Evolutionary conservation across 1,140 invertebrate species (phyloP).

Genomic region (Papilio helenus): DNA sequence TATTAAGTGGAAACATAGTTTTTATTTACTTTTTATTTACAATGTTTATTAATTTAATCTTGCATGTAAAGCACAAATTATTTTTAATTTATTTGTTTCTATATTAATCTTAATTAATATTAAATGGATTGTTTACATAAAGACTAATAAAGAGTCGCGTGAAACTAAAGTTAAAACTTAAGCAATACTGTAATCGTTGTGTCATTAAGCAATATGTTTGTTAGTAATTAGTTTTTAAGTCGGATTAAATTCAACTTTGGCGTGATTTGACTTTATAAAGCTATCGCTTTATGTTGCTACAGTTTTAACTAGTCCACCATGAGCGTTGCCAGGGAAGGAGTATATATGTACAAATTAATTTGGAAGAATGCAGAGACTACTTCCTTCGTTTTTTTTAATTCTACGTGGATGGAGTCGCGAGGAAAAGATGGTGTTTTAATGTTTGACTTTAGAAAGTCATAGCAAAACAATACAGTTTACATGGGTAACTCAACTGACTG

Average conservation of each 20-base stretch:
- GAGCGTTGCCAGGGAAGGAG: too few species aligned
- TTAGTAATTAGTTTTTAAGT: not conserved
- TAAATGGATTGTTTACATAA: not conserved
- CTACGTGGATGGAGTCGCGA: too few species aligned
- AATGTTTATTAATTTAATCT: slow-evolving; percentile 8
- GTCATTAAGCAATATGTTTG: not conserved
- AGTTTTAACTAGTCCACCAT: not conserved
- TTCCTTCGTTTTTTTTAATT: too few species aligned
- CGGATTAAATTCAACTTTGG: not conserved
- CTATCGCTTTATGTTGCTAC: not conserved
- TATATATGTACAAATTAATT: too few species aligned
- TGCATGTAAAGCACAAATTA: slow-evolving; percentile 15
- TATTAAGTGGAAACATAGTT: not conserved
- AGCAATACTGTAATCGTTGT: not conserved
- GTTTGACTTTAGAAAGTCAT: too few species aligned
- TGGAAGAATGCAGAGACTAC: too few species aligned
- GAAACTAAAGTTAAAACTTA: not conserved
- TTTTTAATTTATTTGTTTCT: slow-evolving; percentile 17
- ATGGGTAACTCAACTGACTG: too few species aligned
- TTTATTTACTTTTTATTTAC: slow-evolving; percentile 25
- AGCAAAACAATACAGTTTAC: too few species aligned
- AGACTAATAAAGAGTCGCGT: not conserved
- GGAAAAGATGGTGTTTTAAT: too few species aligned
- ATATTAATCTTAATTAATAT: not conserved
- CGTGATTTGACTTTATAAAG: not conserved